A percentile compares a stretch with the other conserved stretches of the same genome.
These are phyloP conservation scores for Cyclopterus lumpus DNA, from an alignment of 2,797 vertebrate genomes.

Conservation along the genomic window DNA sequence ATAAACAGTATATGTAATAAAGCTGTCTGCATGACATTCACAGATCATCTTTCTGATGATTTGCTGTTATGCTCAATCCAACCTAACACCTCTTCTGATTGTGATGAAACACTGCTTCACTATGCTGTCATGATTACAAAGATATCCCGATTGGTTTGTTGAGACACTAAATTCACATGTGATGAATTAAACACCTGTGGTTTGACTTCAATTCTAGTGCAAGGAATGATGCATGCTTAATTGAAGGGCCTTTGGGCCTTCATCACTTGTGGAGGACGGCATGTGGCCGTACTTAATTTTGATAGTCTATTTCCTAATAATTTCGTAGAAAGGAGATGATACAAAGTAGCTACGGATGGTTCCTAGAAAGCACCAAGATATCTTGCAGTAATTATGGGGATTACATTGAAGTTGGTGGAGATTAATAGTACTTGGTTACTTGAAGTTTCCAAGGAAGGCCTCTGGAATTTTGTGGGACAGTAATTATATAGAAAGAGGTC, in stretches of 20 bases:
- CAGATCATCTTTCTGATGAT: constrained; percentile 14
- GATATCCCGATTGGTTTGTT: neutral
- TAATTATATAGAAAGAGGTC: constrained; percentile 38
- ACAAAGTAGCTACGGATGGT: neutral
- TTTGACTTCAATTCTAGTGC: constrained; percentile 11
- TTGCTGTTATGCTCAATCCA: neutral
- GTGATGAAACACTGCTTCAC: constrained; percentile 2
- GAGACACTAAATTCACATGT: neutral
- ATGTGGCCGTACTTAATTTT: constrained; percentile 11
- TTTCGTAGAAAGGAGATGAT: constrained; percentile 4
- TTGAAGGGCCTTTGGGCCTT: neutral
- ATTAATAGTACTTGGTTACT: constrained; percentile 21
- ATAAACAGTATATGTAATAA: constrained; percentile 16
- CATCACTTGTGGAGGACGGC: constrained; percentile 8
- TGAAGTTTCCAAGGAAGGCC: constrained; percentile 18
- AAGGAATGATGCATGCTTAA: constrained; percentile 6
- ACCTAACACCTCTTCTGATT: neutral
- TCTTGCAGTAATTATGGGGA: constrained; percentile 15
- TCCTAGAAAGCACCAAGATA: neutral
- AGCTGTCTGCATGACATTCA: constrained; percentile 20
- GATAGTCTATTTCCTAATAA: constrained; percentile 14
- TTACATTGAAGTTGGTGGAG: constrained; percentile 10
- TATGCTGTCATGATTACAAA: neutral
- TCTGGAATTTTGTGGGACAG: constrained; percentile 21
- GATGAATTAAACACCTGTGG: neutral